Conservation (phyloP, 1,140 invertebrate genomes). For the Drosophila varians region DNA sequence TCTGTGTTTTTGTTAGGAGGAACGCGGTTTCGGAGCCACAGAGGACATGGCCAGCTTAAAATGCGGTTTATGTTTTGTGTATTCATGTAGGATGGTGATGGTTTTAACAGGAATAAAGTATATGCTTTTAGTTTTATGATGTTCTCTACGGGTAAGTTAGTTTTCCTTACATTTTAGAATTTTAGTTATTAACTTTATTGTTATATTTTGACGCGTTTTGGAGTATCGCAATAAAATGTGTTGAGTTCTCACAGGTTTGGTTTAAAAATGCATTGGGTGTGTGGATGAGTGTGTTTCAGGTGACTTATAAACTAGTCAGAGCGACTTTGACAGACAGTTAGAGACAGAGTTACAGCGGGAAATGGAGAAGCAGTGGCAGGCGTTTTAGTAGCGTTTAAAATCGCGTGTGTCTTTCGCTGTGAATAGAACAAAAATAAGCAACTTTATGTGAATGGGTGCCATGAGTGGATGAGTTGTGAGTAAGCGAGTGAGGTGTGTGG, state of each 20-base stretch:
- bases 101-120: background rate
- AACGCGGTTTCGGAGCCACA: background rate
- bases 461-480: background rate
- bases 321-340: conserved; percentile 39
- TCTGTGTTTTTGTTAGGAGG: conserved; percentile 11
- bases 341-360: conserved; percentile 29
- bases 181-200: no score
- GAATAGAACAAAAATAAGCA: conserved; percentile 34
- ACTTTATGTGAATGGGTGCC: conserved; percentile 23
- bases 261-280: background rate
- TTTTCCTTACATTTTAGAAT: no score
- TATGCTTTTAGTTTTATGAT: no score
- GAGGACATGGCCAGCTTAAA: no score
- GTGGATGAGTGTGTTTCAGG: conserved; percentile 7
- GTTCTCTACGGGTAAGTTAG: no score
- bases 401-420: conserved; percentile 44
- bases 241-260: conserved; percentile 12
- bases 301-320: background rate
- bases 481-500: conserved; percentile 2
- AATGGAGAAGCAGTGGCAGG: conserved; percentile 39
- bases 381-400: conserved; percentile 56
- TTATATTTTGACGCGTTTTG: no score
- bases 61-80: background rate
- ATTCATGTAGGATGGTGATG: background rate
- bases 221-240: conserved; percentile 1